Conservation (phyloP, 2,888 invertebrate species). For the Drosophila engyochracea region DNA sequence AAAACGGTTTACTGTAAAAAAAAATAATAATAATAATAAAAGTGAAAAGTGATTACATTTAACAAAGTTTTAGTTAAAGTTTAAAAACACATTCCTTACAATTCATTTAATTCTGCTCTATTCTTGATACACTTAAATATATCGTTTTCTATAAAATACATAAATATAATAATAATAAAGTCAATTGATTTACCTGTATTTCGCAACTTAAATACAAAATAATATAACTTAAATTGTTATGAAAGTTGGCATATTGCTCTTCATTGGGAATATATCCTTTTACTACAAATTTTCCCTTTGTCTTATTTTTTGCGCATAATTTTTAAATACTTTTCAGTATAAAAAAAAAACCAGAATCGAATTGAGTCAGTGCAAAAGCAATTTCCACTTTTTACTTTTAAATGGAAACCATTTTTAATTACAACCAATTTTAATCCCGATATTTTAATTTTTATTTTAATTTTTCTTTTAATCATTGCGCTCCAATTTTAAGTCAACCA, state of each 20-base stretch:
- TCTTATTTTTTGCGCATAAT: not conserved
- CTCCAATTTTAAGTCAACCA: not conserved
- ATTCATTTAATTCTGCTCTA: not conserved
- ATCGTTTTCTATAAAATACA: not conserved
- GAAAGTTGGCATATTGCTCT: not conserved
- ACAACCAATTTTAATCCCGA: not conserved
- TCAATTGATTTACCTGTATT: not conserved
- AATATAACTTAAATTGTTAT: not conserved
- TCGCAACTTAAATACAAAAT: not conserved
- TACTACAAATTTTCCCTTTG: no score
- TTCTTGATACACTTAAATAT: not conserved
- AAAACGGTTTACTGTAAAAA: not conserved
- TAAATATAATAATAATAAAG: not conserved
- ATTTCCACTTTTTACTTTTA: not conserved
- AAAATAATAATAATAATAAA: not conserved
- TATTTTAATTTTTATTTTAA: not conserved
- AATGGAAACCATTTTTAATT: not conserved
- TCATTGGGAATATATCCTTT: not conserved
- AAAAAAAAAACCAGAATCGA: not conserved
- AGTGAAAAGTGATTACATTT: no score
- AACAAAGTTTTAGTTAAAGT: not conserved
- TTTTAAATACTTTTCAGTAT: not conserved
- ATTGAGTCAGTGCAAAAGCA: not conserved
- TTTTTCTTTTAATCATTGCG: not conserved
- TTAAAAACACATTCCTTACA: not conserved